phyloP scores from a whole-genome alignment of 2,113 vertebrate genomes.

The Ochotona princeps region DNA sequence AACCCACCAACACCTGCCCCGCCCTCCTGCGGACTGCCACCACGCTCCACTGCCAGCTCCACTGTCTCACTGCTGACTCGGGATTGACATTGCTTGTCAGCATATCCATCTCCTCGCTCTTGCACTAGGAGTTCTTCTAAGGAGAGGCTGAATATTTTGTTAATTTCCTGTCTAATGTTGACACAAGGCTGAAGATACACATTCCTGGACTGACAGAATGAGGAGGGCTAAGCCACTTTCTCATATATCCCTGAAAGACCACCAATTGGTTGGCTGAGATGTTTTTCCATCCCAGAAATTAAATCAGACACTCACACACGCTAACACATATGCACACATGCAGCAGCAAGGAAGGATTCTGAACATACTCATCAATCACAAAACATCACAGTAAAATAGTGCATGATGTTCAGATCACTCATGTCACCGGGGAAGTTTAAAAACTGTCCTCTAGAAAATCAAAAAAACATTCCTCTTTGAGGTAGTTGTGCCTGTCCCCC shows the following conservation, averaged over 20 bases:
- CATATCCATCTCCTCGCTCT: not conserved
- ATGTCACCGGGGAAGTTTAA: constrained; percentile 7
- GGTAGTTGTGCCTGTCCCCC: not conserved
- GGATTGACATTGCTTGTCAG: constrained; percentile 13
- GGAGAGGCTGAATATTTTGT: constrained; percentile 31
- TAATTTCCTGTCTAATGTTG: not conserved
- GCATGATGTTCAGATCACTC: not conserved
- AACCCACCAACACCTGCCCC: not conserved
- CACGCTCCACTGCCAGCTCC: not conserved
- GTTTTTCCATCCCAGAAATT: not conserved
- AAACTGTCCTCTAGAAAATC: not conserved
- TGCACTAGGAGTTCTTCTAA: not conserved
- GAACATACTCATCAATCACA: constrained; percentile 32
- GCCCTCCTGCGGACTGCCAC: not conserved
- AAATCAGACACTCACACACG: not conserved
- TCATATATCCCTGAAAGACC: constrained; percentile 51
- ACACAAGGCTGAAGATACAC: not conserved
- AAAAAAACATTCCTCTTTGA: not conserved
- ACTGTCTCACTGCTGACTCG: not conserved
- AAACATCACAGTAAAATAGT: constrained; percentile 32
- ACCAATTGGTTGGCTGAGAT: constrained; percentile 27
- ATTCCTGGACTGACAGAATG: constrained; percentile 13
- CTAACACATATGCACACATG: not conserved
- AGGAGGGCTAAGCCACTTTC: constrained; percentile 54
- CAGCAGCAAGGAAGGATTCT: not conserved